A percentile compares a stretch with the other conserved stretches of the same genome.
Evolutionary conservation across 2,113 vertebrate species (phyloP).

Genomic region (Sylvia atricapilla): DNA sequence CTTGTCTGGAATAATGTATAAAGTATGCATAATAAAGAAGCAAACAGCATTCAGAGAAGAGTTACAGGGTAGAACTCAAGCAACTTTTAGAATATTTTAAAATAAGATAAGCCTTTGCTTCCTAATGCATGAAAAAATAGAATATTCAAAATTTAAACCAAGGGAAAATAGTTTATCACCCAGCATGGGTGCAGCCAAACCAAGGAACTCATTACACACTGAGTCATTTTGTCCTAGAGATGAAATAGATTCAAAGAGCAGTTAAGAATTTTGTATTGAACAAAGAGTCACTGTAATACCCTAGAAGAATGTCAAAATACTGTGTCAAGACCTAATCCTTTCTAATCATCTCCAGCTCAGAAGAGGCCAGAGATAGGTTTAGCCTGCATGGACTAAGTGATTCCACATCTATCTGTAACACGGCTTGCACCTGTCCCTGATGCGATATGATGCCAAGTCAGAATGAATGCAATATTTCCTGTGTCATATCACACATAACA

Average conservation of each 20-base stretch:
- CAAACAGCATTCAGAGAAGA: background rate
- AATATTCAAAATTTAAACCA: background rate
- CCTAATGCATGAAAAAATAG: background rate
- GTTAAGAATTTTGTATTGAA: background rate
- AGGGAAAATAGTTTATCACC: background rate
- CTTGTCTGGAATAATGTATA: background rate
- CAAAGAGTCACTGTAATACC: background rate
- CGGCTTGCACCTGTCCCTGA: background rate
- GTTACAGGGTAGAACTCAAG: background rate
- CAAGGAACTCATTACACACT: background rate
- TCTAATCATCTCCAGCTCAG: background rate
- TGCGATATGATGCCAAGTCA: background rate
- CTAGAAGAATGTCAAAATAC: background rate
- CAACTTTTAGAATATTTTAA: background rate
- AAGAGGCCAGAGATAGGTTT: background rate
- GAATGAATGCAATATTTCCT: background rate
- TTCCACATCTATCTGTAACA: background rate
- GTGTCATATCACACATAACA: background rate
- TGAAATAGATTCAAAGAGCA: background rate
- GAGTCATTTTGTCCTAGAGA: background rate
- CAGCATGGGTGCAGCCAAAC: background rate
- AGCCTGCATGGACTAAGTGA: background rate
- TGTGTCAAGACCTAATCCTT: constrained; percentile 4
- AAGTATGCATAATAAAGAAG: background rate
- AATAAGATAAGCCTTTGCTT: background rate